Percentiles rank a stretch among this genome's conserved stretches.
These are phyloP conservation scores for Forficula auricularia DNA, from an alignment of 1,140 invertebrate genomes.

Conservation along the genomic window DNA sequence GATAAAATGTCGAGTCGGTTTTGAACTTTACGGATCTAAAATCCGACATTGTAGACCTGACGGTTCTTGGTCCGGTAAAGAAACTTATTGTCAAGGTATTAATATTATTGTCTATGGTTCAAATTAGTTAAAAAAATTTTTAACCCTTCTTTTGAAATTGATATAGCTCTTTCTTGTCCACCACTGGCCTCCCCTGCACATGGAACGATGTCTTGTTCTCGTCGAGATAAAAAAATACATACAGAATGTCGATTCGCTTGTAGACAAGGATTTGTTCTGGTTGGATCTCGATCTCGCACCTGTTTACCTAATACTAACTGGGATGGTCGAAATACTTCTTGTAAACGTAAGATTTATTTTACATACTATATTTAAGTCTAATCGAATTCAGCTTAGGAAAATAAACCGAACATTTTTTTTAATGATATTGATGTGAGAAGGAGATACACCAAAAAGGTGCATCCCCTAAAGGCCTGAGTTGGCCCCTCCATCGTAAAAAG, in stretches of 20 bases:
- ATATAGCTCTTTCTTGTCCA: slow-evolving; percentile 42
- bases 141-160: too few species aligned
- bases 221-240: slow-evolving; percentile 37
- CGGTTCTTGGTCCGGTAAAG: slow-evolving; percentile 45
- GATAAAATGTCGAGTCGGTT: slow-evolving; percentile 45
- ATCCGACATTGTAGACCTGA: slow-evolving; percentile 44
- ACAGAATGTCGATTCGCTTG: slow-evolving; percentile 47
- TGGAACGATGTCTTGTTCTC: slow-evolving; percentile 39
- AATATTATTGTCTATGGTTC: slow-evolving; percentile 3
- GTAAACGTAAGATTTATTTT: slow-evolving; percentile 35
- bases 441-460: too few species aligned
- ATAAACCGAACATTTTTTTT: too few species aligned
- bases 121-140: too few species aligned
- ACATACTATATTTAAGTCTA: slow-evolving; percentile 4
- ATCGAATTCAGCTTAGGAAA: too few species aligned
- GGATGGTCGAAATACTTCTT: slow-evolving; percentile 46
- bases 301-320: slow-evolving; percentile 49
- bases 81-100: slow-evolving; percentile 39
- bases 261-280: slow-evolving; percentile 39
- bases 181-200: slow-evolving; percentile 32
- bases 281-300: slow-evolving; percentile 42
- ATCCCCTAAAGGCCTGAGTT: too few species aligned
- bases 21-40: slow-evolving; percentile 41
- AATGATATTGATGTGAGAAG: too few species aligned
- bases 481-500: too few species aligned